phyloP scores from a whole-genome alignment of 2,888 invertebrate species.

The Phorcus lineatus region DNA sequence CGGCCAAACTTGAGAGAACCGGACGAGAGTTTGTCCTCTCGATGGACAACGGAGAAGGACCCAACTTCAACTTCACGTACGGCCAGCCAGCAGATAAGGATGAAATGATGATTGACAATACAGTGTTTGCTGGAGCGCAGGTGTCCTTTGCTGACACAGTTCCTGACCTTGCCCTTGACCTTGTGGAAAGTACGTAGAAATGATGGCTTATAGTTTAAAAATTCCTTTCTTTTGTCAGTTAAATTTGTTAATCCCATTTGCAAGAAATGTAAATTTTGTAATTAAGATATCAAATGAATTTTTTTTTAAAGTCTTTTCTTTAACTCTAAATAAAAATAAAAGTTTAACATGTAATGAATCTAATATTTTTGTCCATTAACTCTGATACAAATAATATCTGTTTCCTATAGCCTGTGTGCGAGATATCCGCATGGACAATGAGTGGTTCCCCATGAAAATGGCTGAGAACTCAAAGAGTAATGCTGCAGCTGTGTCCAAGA shows the following conservation, averaged over 20 bases:
- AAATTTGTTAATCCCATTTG: no score
- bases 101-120: constrained; percentile 79
- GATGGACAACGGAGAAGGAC: constrained; percentile 94
- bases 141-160: constrained; percentile 30
- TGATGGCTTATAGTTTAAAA: background rate
- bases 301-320: no score
- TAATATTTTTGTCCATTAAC: background rate
- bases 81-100: constrained; percentile 76
- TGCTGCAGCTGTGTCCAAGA: constrained; percentile 97
- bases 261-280: no score
- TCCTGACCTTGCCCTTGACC: constrained; percentile 31
- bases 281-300: no score
- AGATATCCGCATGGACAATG: constrained; percentile 92
- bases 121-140: constrained; percentile 90
- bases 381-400: background rate
- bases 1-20: constrained; percentile 91
- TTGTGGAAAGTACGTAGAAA: constrained; percentile 48
- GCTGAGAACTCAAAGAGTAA: constrained; percentile 79
- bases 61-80: constrained; percentile 65
- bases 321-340: no score
- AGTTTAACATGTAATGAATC: no score
- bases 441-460: constrained; percentile 88
- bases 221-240: background rate
- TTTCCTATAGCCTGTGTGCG: constrained; percentile 83
- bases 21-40: constrained; percentile 94